Evolutionary conservation across 2,113 vertebrate species (phyloP), one percentile per base, ranked within the genome.

Genomic region (Kryptolebias marmoratus): DNA sequence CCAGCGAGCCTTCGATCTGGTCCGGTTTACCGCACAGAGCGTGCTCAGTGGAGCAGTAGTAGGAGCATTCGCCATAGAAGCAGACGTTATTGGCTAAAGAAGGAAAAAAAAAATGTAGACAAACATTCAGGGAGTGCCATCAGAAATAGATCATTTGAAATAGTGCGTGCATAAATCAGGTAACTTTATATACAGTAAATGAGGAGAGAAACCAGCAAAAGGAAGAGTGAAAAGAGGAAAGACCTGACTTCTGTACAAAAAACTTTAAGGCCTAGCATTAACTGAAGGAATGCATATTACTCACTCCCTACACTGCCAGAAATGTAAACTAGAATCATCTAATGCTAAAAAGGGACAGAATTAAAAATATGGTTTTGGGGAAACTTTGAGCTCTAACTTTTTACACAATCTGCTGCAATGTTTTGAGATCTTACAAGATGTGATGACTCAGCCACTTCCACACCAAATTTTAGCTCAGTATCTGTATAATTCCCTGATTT

Each of bases 21-120:
- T 99, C 97, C 0, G 97, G 97, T 82, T 95, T 96, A 27, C 97
- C 97, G 1, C 97, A 99, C 60, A 99, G 93, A 16, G 97, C 97
- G 0, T 99, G 98, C 88, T 99, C 98, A 0, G 98, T 99, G 8
- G 97, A 98, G 87, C 98, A 99, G 94, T 99, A 99, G 91, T 99
- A 99, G 0, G 97, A 98, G 16, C 98, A 99, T 79, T 99, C 98
- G 0, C 98, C 98, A 0, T 99, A 99, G 94, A 99, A 99, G 82
- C 98, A 99, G 82, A 98, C 90, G 81, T 99, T 99, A 88, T 98
- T 98, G 89, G 98, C 98, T 96, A 90, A 64, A 36, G 49, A 50
- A 27, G 55, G 54, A 52, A 48, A 68, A 45, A 2, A 10, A 42
- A 10, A 5, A 22, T 11, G 36, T 64, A 60, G 1, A 28, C 11